Evolutionary conservation across 2,888 invertebrate genomes (phyloP), one percentile per base, ranked within the genome.

Genomic region (Erynnis tages): DNA sequence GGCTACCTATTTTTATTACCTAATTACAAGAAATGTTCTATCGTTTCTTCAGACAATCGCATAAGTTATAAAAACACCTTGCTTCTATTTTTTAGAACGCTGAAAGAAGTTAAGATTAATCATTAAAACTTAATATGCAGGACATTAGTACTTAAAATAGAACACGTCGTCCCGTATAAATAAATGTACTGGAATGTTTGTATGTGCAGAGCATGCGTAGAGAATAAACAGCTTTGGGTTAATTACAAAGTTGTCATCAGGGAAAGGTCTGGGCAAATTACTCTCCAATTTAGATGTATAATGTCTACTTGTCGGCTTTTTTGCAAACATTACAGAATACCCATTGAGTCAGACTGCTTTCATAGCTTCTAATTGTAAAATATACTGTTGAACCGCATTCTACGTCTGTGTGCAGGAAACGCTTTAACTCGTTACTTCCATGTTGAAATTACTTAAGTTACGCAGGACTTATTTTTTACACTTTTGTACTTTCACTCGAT

Each of bases 281-380:
- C 71, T 56, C 61, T 72, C 73, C 76, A 81, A 82, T 82, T 83
- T 76, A 80, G 76, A 79, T 65, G 80, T 79, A 70, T 76, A 76
- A 73, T 75, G 77, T 70, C 73, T 58, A 54, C 55, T 55, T 60
- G 54, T 63, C 56, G 65, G 65, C 62, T 70, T 74, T 74, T 77
- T 76, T 75, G 65, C 65, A 66, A 68, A 71, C 69, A 71, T 68
- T 67, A 69, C 43, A 32, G 19, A 32, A 53, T 46, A 66, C 34
- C 63, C 66, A 71, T 76, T 74, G 71, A 72, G 71, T 73, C 59
- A 55, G 56, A 54, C 57, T 60, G 58, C 64, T 62, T 52, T 54
- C 56, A 52, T 59, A 54, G 54, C 59, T 56, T 65, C 57, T 75
- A 71, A 73, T 73, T 71, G 67, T 65, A 65, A 64, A 63, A 60